phyloP scores from a whole-genome alignment of 2,888 invertebrate genomes.

The Pecten maximus region DNA sequence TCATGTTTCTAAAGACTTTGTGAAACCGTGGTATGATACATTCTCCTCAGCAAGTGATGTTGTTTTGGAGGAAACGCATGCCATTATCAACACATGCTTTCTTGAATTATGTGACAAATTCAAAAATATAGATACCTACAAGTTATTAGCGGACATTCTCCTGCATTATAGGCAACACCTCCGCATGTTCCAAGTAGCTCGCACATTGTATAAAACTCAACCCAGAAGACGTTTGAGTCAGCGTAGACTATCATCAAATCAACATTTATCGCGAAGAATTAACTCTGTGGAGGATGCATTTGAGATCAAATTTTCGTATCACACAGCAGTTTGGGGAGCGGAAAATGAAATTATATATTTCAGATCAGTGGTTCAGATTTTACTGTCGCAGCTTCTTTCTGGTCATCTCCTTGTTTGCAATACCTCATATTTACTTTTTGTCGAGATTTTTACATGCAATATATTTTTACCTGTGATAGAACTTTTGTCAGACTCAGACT shows the following conservation, averaged over 20 bases:
- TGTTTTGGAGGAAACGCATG: constrained; percentile 64
- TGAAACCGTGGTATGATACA: constrained; percentile 71
- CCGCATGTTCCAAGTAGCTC: constrained; percentile 48
- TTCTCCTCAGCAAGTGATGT: constrained; percentile 63
- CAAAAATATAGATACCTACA: constrained; percentile 51
- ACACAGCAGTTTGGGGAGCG: constrained; percentile 55
- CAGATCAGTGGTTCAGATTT: constrained; percentile 49
- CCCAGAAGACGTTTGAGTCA: constrained; percentile 42
- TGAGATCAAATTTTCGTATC: constrained; percentile 55
- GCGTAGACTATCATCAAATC: constrained; percentile 12
- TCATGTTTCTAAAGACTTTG: constrained; percentile 68
- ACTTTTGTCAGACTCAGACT: constrained; percentile 68
- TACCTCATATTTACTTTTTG: constrained; percentile 49
- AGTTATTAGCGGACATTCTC: constrained; percentile 44
- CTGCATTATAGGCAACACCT: constrained; percentile 47
- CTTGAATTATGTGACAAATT: constrained; percentile 57
- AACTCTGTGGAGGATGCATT: constrained; percentile 58
- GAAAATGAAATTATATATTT: constrained; percentile 58
- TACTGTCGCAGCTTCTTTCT: constrained; percentile 39
- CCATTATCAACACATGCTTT: constrained; percentile 59
- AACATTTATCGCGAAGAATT: constrained; percentile 37
- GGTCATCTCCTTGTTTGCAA: constrained; percentile 39
- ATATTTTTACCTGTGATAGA: constrained; percentile 66
- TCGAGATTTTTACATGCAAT: constrained; percentile 70
- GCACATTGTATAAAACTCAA: constrained; percentile 45